Evolutionary conservation across 2,113 vertebrate genomes (phyloP).

Genomic region (Eulacestoma nigropectus): DNA sequence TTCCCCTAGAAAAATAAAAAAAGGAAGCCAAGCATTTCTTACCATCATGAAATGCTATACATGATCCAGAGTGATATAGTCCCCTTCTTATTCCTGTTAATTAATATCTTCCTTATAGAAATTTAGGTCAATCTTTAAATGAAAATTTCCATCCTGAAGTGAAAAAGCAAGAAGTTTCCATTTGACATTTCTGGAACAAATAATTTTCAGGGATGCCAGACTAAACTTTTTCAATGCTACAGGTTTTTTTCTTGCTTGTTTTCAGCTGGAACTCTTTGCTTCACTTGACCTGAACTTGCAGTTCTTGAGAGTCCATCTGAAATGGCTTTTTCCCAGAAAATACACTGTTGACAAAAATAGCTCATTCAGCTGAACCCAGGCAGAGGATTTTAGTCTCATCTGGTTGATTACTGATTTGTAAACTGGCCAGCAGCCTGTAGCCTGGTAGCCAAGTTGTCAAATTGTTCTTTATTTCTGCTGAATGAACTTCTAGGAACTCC

Average conservation of each 20-base stretch:
- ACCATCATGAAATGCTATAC: not conserved
- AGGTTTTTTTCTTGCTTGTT: not conserved
- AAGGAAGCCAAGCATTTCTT: not conserved
- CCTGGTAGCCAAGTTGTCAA: not conserved
- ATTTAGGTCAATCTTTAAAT: not conserved
- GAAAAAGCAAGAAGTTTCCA: not conserved
- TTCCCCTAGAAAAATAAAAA: not conserved
- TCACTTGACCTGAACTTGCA: not conserved
- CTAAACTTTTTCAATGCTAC: not conserved
- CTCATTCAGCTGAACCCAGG: not conserved
- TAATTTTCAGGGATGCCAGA: not conserved
- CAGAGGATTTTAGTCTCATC: not conserved
- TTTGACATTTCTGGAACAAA: slow-evolving; percentile 8
- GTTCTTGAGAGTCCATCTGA: not conserved
- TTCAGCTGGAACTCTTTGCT: not conserved
- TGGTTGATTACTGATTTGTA: not conserved
- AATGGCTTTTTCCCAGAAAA: not conserved
- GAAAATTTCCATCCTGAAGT: not conserved
- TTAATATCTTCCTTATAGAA: not conserved
- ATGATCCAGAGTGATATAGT: not conserved
- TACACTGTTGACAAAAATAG: not conserved
- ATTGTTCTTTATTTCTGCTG: slow-evolving; percentile 14
- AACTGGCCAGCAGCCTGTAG: not conserved
- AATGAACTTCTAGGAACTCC: slow-evolving; percentile 7
- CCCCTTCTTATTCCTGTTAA: not conserved